Conservation (phyloP, 2,113 vertebrate genomes). For the Pao palembangensis region DNA sequence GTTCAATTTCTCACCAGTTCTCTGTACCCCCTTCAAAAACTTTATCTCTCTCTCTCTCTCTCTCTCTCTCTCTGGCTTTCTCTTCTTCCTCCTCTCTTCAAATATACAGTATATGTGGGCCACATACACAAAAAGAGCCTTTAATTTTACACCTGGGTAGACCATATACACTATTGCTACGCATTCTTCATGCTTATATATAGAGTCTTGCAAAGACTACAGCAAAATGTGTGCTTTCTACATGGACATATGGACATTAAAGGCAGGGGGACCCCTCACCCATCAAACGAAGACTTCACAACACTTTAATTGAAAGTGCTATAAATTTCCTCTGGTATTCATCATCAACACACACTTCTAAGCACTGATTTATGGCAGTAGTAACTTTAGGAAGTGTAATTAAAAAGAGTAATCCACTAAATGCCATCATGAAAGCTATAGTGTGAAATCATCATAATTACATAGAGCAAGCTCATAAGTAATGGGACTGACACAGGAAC, state of each 20-base stretch:
- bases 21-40: not conserved
- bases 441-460: slow-evolving; percentile 51
- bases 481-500: slow-evolving; percentile 50
- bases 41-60: slow-evolving; percentile 1
- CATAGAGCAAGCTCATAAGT: slow-evolving; percentile 47
- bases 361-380: too few species aligned
- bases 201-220: slow-evolving; percentile 16
- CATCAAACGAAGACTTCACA: slow-evolving; percentile 19
- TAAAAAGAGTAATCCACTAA: too few species aligned
- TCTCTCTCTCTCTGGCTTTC: slow-evolving; percentile 1
- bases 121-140: slow-evolving; percentile 56
- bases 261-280: slow-evolving; percentile 40
- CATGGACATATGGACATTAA: slow-evolving; percentile 22
- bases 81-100: slow-evolving; percentile 11
- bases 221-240: slow-evolving; percentile 39
- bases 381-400: too few species aligned
- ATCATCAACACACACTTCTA: not conserved
- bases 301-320: slow-evolving; percentile 17
- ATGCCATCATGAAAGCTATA: slow-evolving; percentile 36
- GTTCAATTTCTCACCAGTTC: not conserved
- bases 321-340: slow-evolving; percentile 47
- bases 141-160: slow-evolving; percentile 71
- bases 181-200: slow-evolving; percentile 57
- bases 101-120: slow-evolving; percentile 63
- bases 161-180: slow-evolving; percentile 54